These are phyloP conservation scores for Ophiothrix spiculata DNA, from an alignment of 35 echinoderm and acorn worm species.

Conservation along the genomic window DNA sequence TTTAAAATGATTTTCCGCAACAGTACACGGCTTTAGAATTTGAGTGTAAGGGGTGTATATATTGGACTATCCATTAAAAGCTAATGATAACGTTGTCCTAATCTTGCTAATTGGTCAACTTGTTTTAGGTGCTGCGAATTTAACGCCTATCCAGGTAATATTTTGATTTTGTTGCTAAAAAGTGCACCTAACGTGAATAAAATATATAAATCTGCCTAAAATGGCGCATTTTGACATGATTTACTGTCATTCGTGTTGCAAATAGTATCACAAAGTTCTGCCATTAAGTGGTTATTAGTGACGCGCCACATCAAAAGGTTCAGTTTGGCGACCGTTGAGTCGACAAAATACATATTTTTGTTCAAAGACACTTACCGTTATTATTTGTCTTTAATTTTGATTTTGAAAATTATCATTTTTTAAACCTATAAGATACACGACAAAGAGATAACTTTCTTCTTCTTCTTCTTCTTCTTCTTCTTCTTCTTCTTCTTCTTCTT, in stretches of 20 bases:
- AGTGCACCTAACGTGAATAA: not conserved
- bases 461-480: too few species aligned
- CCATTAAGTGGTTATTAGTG: too few species aligned
- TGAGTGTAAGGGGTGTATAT: slow-evolving; percentile 12
- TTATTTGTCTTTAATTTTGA: too few species aligned
- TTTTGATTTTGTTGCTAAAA: not conserved
- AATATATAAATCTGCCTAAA: not conserved
- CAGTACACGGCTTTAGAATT: slow-evolving; percentile 50
- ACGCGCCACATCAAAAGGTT: too few species aligned
- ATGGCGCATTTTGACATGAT: not conserved
- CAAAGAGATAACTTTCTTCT: too few species aligned
- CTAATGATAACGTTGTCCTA: not conserved
- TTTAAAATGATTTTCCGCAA: slow-evolving; percentile 60
- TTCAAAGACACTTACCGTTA: too few species aligned
- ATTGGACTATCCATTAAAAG: not conserved
- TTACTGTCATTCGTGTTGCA: slow-evolving; percentile 12
- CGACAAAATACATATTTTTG: too few species aligned
- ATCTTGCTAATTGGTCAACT: slow-evolving; percentile 7
- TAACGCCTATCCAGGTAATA: not conserved
- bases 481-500: too few species aligned
- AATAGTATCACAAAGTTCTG: too few species aligned
- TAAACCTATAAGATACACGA: too few species aligned
- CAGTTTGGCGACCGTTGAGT: too few species aligned
- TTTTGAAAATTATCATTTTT: too few species aligned
- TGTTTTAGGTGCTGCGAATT: not conserved